Base-by-base conservation (phyloP, 2,888 invertebrate species). In the Platyscelio sp. region DNA sequence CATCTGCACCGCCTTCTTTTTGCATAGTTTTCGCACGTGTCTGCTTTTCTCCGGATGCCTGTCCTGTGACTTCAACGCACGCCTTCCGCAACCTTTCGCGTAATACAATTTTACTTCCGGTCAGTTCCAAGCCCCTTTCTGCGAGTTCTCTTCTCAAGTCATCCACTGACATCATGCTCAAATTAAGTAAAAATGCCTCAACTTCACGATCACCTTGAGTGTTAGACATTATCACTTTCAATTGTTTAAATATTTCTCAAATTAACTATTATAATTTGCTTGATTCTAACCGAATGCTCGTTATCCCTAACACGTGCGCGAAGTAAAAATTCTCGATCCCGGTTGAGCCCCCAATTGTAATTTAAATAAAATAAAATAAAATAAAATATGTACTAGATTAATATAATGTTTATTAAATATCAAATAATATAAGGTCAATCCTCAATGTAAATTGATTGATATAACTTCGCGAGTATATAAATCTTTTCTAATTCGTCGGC, bases 121-220 rank as follows among this genome's bases (percentile, higher is more conserved):
- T 49, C n/a, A 58, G 3, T 11, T 65, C 67, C 40, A 58, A 56
- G 13, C 20, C 18, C n/a, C 58, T 15, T n/a, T 65, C 76, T 9
- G 56, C 51, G 11, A 65, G 75, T 58, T 78, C 84, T 58, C 49
- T 58, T 40, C 26, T 71, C 63, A 76, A 67, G 40, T 58, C 63
- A 26, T 71, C 38, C n/a, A 20, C 24, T 6, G 43, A 58, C 43
- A 71, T 43, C n/a, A 22, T 15, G 9, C 13, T 5, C 33, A 71
- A 26, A 18, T 26, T 40, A n/a, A 1, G 5, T 13, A 68, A 40
- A 68, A 68, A 68, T 22, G 54, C 33, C 1, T 51, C 22, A 22
- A 67, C n/a, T 67, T 29, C 26, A 2, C 24, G 2, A 9, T 67
- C 67, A 22, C 13, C 51, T 22, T 20, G 22, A 15, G 15, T 5